Evolutionary conservation across 2,113 vertebrate species (phyloP).

Genomic region (Datnioides undecimradiatus): DNA sequence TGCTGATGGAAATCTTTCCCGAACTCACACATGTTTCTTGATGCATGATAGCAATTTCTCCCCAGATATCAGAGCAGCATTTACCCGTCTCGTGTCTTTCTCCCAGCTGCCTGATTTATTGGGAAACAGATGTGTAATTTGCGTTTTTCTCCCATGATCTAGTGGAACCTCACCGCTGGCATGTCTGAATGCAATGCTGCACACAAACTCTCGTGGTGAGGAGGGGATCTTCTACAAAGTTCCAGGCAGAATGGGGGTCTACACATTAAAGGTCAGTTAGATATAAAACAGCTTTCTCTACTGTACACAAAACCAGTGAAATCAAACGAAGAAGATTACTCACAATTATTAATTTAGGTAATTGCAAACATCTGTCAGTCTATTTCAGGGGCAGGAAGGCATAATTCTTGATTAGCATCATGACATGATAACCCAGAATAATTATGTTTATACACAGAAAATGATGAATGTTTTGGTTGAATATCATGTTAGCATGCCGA

Average conservation of each 20-base stretch:
- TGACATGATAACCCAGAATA: background rate
- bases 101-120: slow-evolving; percentile 35
- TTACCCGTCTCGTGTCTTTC: slow-evolving; percentile 9
- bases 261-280: slow-evolving; percentile 95
- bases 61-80: slow-evolving; percentile 51
- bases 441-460: background rate
- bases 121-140: slow-evolving; percentile 50
- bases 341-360: background rate
- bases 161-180: slow-evolving; percentile 98
- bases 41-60: slow-evolving; percentile 55
- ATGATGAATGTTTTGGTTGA: background rate
- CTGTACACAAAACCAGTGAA: background rate
- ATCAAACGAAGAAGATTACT: background rate
- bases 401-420: background rate
- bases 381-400: background rate
- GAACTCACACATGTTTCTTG: slow-evolving; percentile 24
- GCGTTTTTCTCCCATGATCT: slow-evolving; percentile 53
- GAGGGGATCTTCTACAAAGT: slow-evolving; percentile 99
- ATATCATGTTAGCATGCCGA: background rate
- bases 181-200: slow-evolving; percentile 98
- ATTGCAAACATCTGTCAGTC: background rate
- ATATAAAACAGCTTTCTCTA: slow-evolving; percentile 10
- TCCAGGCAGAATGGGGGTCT: slow-evolving; percentile 97
- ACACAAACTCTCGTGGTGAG: slow-evolving; percentile 97
- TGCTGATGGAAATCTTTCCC: slow-evolving; percentile 20